Base-by-base conservation (phyloP, 2,113 vertebrate species). In the Charina bottae region DNA sequence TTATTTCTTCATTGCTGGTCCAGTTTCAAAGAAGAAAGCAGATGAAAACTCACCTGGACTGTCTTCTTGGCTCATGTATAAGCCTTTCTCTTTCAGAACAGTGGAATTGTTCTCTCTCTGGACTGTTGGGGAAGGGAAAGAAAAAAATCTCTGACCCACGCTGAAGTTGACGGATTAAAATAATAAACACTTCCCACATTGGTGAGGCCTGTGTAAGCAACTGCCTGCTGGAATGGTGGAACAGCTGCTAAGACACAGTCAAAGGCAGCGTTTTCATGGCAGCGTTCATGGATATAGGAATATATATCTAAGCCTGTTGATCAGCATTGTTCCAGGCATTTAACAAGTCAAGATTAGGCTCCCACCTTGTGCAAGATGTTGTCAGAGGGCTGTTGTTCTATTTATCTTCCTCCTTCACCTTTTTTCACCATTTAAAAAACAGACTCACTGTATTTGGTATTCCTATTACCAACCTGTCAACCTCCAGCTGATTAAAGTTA, bases 131-230 rank as follows among this genome's bases (percentile, higher is more conserved):
- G 58, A 17, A 33, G 17, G 24, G 8, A 23, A 53, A 37, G 86
- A 4, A 7, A 58, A n/a, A 13, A 12, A 23, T 12, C n/a, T 4
- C 8, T 46, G 68, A 49, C 4, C 46, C 85, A 83, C 78, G 85
- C 10, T 90, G 54, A 94, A 94, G 59, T 55, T 86, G 83, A 19
- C 33, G 53, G 68, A 92, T 93, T 62, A 88, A 93, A 94, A 89
- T 89, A 87, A 46, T 21, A 53, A 49, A 78, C 33, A 21, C 60
- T 24, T 83, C 15, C 85, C 37, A 42, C 60, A 6, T 91, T 46
- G 4, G 15, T 21, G 58, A 93, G 33, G 0, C 37, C n/a, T 83
- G 55, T 91, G 88, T 83, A 89, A 92, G 91, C 24, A 91, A 93
- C 17, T 42, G 42, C 19, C 72, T 93, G 91, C 78, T 11, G 24